These are phyloP conservation scores for Apogon talboti DNA, from an alignment of 2,797 vertebrate genomes.

Conservation along the genomic window DNA sequence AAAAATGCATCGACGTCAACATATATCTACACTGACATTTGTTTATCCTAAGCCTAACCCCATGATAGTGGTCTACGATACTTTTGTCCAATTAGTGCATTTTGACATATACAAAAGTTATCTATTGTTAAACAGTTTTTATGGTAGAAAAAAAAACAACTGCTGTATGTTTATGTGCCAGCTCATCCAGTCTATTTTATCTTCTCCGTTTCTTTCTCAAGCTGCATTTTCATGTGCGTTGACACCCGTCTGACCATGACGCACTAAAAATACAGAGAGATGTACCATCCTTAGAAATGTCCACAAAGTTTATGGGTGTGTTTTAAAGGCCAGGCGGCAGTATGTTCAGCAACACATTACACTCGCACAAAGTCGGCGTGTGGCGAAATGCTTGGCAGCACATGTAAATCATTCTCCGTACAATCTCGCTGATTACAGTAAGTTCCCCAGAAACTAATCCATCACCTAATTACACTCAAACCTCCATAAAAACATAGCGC, in stretches of 20 bases:
- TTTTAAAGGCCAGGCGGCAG: not conserved
- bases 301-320: constrained; percentile 55
- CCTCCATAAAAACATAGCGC: constrained; percentile 47
- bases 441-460: constrained; percentile 58
- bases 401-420: constrained; percentile 52
- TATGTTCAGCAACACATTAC: constrained; percentile 7
- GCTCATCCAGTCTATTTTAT: constrained; percentile 8
- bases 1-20: too few species aligned
- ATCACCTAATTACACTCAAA: constrained; percentile 58
- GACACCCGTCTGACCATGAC: constrained; percentile 24
- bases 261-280: constrained; percentile 34
- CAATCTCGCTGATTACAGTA: constrained; percentile 50
- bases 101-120: too few species aligned
- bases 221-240: constrained; percentile 3
- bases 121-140: too few species aligned
- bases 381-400: constrained; percentile 41
- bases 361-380: constrained; percentile 17
- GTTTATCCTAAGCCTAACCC: too few species aligned
- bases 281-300: constrained; percentile 19
- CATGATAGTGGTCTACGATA: too few species aligned
- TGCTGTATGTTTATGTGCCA: too few species aligned
- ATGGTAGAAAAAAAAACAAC: too few species aligned
- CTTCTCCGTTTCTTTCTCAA: constrained; percentile 2
- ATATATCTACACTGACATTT: too few species aligned
- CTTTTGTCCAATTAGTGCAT: too few species aligned